Percentiles rank a stretch among this genome's conserved stretches.
These are phyloP conservation scores for Epinotia nisella DNA, from an alignment of 2,888 invertebrate genomes.

Conservation along the genomic window DNA sequence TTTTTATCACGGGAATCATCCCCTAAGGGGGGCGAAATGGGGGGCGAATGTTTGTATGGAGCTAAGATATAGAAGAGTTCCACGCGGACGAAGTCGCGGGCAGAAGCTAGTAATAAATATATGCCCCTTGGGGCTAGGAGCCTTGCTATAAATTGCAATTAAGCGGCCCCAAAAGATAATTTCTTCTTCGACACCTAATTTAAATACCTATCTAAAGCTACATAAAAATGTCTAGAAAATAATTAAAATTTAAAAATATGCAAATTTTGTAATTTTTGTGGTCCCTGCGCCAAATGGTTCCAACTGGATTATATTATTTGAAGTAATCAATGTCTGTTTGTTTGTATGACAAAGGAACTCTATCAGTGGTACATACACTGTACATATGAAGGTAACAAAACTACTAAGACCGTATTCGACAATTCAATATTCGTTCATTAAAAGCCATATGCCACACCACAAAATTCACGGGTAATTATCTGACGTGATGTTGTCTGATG, in stretches of 20 bases:
- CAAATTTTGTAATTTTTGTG: not conserved
- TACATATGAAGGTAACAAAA: not conserved
- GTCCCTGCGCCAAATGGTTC: not conserved
- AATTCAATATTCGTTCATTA: too few relatives aligned
- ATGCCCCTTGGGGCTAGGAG: not conserved
- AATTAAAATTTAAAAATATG: constrained; percentile 1
- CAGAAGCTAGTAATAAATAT: too few relatives aligned
- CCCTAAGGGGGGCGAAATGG: too few relatives aligned
- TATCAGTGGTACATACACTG: not conserved
- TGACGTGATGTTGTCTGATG: too few relatives aligned
- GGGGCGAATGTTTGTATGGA: too few relatives aligned
- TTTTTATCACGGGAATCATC: too few relatives aligned
- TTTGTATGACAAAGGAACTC: not conserved
- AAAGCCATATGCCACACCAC: too few relatives aligned
- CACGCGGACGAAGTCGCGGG: too few relatives aligned
- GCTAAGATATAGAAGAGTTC: too few relatives aligned
- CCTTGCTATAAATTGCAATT: not conserved
- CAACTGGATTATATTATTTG: not conserved
- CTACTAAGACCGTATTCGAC: too few relatives aligned
- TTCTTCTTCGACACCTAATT: not conserved
- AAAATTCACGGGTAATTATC: too few relatives aligned
- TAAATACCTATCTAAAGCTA: not conserved
- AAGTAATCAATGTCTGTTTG: not conserved
- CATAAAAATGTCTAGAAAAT: not conserved
- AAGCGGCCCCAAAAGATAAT: not conserved